These are phyloP conservation scores for Orthosia cruda DNA, from an alignment of 2,888 invertebrate species.

Conservation along the genomic window DNA sequence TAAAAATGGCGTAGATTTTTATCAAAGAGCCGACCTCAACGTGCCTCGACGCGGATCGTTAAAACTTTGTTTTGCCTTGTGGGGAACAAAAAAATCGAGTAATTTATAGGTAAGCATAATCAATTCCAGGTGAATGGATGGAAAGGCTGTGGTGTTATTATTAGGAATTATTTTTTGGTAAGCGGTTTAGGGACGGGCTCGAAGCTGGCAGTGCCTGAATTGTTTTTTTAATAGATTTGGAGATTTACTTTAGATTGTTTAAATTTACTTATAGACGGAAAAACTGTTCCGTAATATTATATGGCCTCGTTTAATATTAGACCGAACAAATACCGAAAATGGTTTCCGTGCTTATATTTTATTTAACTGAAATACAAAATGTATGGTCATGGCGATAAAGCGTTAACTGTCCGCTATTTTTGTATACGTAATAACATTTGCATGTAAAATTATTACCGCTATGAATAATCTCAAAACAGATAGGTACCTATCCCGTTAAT, in stretches of 20 bases:
- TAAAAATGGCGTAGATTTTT: slow-evolving; percentile 86
- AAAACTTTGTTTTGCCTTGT: slow-evolving; percentile 75
- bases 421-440: not conserved
- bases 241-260: not conserved
- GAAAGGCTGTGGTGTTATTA: slow-evolving; percentile 1
- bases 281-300: too few relatives aligned
- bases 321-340: too few relatives aligned
- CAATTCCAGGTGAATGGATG: slow-evolving; percentile 13
- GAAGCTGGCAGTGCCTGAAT: not conserved
- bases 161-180: slow-evolving; percentile 6
- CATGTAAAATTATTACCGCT: not conserved
- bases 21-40: slow-evolving; percentile 72
- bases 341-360: too few relatives aligned
- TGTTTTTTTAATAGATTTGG: not conserved
- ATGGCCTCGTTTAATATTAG: too few relatives aligned
- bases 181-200: not conserved
- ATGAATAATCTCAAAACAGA: slow-evolving; percentile 10
- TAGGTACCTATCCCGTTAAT: not conserved
- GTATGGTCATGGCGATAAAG: slow-evolving; percentile 1
- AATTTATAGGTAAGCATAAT: slow-evolving; percentile 33
- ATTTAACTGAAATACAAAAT: slow-evolving; percentile 1
- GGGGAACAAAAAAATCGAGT: slow-evolving; percentile 57
- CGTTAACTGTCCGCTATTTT: not conserved
- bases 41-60: slow-evolving; percentile 68
- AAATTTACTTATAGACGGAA: too few relatives aligned